Conservation (phyloP, 2,113 vertebrate species). For the Nerophis lumbriciformis region DNA sequence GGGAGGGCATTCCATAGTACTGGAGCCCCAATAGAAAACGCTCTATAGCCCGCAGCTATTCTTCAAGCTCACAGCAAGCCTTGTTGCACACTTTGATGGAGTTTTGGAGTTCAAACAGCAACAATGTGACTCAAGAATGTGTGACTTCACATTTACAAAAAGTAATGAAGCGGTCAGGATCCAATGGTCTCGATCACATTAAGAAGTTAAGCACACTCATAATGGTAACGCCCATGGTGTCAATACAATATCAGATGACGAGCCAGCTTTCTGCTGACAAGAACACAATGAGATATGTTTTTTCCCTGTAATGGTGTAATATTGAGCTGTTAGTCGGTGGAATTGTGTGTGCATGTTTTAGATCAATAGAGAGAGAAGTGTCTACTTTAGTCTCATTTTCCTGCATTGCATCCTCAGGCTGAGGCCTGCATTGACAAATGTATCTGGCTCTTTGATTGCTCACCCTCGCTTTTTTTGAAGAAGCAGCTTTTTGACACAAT, state of each 20-base stretch:
- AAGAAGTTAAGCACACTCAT: too few species aligned
- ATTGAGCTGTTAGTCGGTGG: constrained; percentile 51
- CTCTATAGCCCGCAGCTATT: too few species aligned
- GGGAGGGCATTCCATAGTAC: too few species aligned
- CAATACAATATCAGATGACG: not conserved
- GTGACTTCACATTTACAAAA: too few species aligned
- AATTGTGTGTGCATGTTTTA: constrained; percentile 42
- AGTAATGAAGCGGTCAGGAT: too few species aligned
- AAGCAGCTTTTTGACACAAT: constrained; percentile 42
- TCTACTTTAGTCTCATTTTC: constrained; percentile 40
- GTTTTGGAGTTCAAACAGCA: too few species aligned
- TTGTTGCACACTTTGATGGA: too few species aligned
- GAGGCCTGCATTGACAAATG: constrained; percentile 59
- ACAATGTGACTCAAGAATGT: too few species aligned
- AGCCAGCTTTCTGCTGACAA: constrained; percentile 23
- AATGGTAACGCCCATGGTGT: constrained; percentile 3
- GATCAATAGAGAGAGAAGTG: constrained; percentile 57
- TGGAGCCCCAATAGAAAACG: too few species aligned
- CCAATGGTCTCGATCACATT: not conserved
- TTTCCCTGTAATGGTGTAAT: constrained; percentile 37
- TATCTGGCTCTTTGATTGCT: constrained; percentile 46
- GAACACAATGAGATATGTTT: constrained; percentile 24
- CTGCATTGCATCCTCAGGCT: constrained; percentile 45
- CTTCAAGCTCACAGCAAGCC: too few species aligned
- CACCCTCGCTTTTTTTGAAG: constrained; percentile 12